Base-by-base conservation (phyloP, 2,797 vertebrate species). In the Chloroceryle amazona region DNA sequence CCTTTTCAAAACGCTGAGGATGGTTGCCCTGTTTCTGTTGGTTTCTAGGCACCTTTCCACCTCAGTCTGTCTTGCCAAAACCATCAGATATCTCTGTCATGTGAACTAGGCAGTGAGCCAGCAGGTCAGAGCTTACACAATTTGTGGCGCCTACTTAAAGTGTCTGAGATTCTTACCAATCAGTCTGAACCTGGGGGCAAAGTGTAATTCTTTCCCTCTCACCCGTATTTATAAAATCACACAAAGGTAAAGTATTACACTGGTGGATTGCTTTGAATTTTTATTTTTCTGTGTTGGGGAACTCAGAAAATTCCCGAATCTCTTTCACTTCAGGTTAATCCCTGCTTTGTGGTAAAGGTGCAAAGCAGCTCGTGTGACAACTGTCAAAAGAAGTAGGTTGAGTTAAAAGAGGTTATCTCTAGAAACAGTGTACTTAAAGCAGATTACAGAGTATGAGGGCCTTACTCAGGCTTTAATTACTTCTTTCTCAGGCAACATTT, bases 51-150 rank as follows among this genome's bases (percentile, higher is more conserved):
- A 97, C 97, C 96, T 97, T 96, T 92, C 96, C 84, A 86, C 96
- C 95, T 97, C 93, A 44, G 78, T 93, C 93, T 92, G 86, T 93
- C 87, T 97, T 96, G 97, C 97, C 98, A 96, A 97, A 96, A 97
- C 91, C 96, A 97, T 98, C 97, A 98, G 98, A 97, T 97, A 98
- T 93, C 89, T 93, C 94, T 95, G 98, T 98, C 98, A 97, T 95
- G 96, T 98, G 98, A 97, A 98, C 97, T 95, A 95, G 98, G 98
- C 95, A 95, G 89, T 13, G 67, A 92, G 98, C 98, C 98, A 98
- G 94, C 96, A 93, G 97, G 97, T 97, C 98, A 98, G 98, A 81
- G 83, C 97, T 98, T 98, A 98, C 98, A 97, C 98, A 98, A 98
- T 90, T 96, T 94, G 91, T 98, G 98, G 98, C 97, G 98, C 98